These are phyloP conservation scores for Netelia fuscicornis DNA, from an alignment of 2,888 invertebrate species.

Conservation along the genomic window DNA sequence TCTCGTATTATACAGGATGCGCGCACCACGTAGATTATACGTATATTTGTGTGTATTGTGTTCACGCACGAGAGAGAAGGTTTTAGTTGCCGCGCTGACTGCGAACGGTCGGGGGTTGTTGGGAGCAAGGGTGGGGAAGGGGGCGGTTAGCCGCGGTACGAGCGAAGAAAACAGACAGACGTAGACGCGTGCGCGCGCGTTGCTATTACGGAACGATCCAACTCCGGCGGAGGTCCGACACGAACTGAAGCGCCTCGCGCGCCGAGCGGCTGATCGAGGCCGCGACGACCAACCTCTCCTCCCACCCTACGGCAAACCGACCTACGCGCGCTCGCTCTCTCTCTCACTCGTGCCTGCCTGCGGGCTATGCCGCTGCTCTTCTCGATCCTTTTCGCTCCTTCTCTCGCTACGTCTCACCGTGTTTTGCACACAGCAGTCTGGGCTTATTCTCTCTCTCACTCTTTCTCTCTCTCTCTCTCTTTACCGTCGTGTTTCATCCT, in stretches of 20 bases:
- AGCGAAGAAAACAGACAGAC: conserved; percentile 73
- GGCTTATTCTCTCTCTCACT: conserved; percentile 10
- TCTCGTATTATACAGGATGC: conserved; percentile 43
- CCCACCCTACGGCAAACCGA: conserved; percentile 45
- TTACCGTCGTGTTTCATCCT: conserved; percentile 18
- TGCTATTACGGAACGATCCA: conserved; percentile 73
- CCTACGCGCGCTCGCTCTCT: conserved; percentile 1
- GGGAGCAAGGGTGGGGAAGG: conserved; percentile 56
- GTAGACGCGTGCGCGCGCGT: conserved; percentile 64
- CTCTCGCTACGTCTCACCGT: conserved; percentile 8
- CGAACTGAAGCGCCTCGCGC: conserved; percentile 77
- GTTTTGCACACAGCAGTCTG: conserved; percentile 16
- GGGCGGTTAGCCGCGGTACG: conserved; percentile 58
- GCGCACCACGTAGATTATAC: conserved; percentile 11
- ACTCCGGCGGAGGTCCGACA: conserved; percentile 80
- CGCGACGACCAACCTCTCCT: conserved; percentile 70
- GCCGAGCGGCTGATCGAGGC: conserved; percentile 78
- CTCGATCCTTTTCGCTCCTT: not conserved
- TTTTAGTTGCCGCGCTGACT: conserved; percentile 52
- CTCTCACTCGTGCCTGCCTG: conserved; percentile 12
- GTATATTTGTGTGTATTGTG: not conserved
- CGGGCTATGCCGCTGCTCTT: not conserved
- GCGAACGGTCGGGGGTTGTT: conserved; percentile 43
- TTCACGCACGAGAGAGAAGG: conserved; percentile 11
- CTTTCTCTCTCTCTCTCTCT: conserved; percentile 27